These are phyloP conservation scores for Apeira syringaria DNA, from an alignment of 2,888 invertebrate species.

Conservation along the genomic window DNA sequence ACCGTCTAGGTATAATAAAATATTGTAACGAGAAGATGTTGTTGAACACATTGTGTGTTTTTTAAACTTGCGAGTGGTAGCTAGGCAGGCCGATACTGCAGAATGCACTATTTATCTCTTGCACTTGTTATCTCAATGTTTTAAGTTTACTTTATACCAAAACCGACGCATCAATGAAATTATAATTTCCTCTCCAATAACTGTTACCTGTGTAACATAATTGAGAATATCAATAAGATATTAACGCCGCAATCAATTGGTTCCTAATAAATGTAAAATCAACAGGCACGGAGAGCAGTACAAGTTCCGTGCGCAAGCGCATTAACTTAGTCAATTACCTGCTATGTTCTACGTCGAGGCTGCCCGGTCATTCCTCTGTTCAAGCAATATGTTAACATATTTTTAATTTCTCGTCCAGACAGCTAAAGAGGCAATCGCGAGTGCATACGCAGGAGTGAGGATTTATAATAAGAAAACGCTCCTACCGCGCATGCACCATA, in stretches of 20 bases:
- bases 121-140: too few relatives aligned
- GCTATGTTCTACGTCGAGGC: slow-evolving; percentile 46
- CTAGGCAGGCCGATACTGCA: too few relatives aligned
- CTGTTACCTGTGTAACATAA: too few relatives aligned
- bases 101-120: too few relatives aligned
- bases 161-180: too few relatives aligned
- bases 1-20: too few relatives aligned
- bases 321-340: slow-evolving; percentile 69
- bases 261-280: slow-evolving; percentile 4
- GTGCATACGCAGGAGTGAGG: slow-evolving; percentile 76
- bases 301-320: slow-evolving; percentile 24
- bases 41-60: too few relatives aligned
- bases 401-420: slow-evolving; percentile 71
- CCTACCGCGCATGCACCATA: slow-evolving; percentile 80
- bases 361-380: slow-evolving; percentile 42
- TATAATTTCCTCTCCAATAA: too few relatives aligned
- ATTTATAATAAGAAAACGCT: slow-evolving; percentile 82
- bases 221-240: slow-evolving; percentile 30
- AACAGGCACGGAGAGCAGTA: slow-evolving; percentile 6
- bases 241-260: slow-evolving; percentile 44
- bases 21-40: too few relatives aligned
- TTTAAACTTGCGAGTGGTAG: too few relatives aligned
- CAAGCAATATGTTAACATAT: slow-evolving; percentile 77
- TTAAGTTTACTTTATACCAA: too few relatives aligned
- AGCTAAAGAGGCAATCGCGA: slow-evolving; percentile 73